Percentiles rank a stretch among this genome's conserved stretches.
Conservation (phyloP, 53 echinoderm and acorn worm genomes). For the Paelopatides confundens region DNA sequence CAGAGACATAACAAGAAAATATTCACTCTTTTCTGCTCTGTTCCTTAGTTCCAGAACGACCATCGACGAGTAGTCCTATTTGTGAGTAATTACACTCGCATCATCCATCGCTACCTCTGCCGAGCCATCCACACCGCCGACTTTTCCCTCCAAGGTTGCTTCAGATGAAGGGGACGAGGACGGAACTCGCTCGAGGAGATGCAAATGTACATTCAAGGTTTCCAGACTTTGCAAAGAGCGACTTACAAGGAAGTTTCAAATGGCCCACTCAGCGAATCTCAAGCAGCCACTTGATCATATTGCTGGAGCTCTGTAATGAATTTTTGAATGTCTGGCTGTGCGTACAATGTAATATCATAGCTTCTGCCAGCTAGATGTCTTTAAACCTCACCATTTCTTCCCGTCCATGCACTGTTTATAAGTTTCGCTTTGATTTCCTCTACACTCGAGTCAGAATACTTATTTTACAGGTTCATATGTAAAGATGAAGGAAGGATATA, state of each 20-base stretch:
- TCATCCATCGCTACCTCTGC: neutral
- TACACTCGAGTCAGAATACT: conserved; percentile 6
- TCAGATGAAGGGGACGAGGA: conserved; percentile 1
- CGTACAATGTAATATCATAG: conserved; percentile 32
- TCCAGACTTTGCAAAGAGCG: conserved; percentile 21
- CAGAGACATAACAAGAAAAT: neutral
- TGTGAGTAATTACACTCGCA: neutral
- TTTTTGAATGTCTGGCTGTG: conserved; percentile 33
- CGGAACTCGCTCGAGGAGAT: conserved; percentile 6
- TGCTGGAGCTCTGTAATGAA: conserved; percentile 36
- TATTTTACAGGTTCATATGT: neutral
- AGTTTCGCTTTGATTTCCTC: conserved; percentile 16
- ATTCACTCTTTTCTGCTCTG: neutral
- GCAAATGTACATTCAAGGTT: conserved; percentile 5
- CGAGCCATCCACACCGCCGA: neutral
- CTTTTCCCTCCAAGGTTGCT: conserved; percentile 25
- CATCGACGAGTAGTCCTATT: neutral
- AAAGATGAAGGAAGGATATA: neutral
- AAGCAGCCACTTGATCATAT: conserved; percentile 45
- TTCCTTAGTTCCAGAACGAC: neutral
- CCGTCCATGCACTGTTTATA: neutral
- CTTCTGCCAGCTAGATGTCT: neutral
- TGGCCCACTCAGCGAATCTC: conserved; percentile 33
- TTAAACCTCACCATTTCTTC: neutral
- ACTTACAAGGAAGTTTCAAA: conserved; percentile 36